phyloP scores from a whole-genome alignment of 2,797 vertebrate species.

The Pangasius larnaudii region DNA sequence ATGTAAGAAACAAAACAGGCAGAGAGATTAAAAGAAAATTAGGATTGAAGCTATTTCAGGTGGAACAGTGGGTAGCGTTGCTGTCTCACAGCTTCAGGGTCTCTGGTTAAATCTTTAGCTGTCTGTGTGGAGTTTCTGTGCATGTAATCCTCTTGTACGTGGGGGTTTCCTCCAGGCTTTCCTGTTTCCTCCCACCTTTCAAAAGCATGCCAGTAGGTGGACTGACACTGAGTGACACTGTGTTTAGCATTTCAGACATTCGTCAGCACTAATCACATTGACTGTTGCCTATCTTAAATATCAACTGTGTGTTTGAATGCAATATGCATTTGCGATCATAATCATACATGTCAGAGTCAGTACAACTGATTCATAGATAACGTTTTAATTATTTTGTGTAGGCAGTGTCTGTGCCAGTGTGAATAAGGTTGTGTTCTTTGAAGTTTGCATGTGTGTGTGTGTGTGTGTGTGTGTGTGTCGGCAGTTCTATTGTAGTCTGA shows the following conservation, averaged over 20 bases:
- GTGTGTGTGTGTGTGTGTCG: not conserved
- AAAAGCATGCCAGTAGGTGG: not conserved
- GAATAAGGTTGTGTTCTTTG: not conserved
- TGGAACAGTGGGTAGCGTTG: not conserved
- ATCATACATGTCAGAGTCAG: not conserved
- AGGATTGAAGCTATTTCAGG: not conserved
- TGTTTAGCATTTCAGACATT: constrained; percentile 14
- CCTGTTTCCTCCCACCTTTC: not conserved
- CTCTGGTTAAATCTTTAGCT: not conserved
- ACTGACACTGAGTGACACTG: not conserved
- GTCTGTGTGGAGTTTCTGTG: not conserved
- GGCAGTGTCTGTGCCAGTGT: constrained; percentile 1
- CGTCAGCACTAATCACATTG: not conserved
- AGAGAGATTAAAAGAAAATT: not conserved
- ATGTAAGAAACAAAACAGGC: not conserved
- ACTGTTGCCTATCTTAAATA: not conserved
- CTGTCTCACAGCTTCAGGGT: not conserved
- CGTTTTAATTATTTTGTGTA: not conserved
- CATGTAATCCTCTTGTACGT: not conserved
- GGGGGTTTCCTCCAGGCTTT: not conserved
- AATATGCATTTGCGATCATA: not conserved
- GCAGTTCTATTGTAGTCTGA: not conserved
- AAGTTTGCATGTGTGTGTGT: not conserved
- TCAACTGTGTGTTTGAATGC: not conserved
- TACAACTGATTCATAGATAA: not conserved